Percentiles rank a stretch among this genome's conserved stretches.
Conservation (phyloP, 1,140 invertebrate species). For the Drosophila gunungcola region DNA sequence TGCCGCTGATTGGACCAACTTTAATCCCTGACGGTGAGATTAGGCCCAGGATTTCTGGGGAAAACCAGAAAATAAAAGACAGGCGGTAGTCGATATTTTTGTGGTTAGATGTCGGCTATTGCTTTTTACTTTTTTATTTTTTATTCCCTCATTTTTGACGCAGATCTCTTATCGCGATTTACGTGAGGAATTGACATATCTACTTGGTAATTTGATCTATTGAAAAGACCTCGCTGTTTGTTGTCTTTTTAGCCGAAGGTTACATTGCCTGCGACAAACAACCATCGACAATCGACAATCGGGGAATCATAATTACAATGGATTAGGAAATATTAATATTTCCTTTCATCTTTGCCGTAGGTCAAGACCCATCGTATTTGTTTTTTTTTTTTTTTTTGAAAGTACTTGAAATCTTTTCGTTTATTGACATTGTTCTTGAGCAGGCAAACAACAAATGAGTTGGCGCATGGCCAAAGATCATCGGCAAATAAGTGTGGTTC, state of each 20-base stretch:
- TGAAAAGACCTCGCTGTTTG: conserved; percentile 45
- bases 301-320: conserved; percentile 80
- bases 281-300: conserved; percentile 8
- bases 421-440: conserved; percentile 59
- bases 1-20: conserved; percentile 78
- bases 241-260: conserved; percentile 57
- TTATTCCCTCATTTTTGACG: conserved; percentile 36
- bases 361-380: conserved; percentile 20
- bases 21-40: conserved; percentile 59
- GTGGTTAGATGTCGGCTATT: conserved; percentile 46
- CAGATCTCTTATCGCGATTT: conserved; percentile 72
- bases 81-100: conserved; percentile 58
- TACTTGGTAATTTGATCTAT: conserved; percentile 77
- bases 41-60: conserved; percentile 59
- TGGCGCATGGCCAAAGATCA: conserved; percentile 67
- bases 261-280: conserved; percentile 71
- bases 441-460: conserved; percentile 68
- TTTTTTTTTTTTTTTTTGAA: conserved; percentile 18
- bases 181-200: conserved; percentile 79
- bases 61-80: conserved; percentile 56
- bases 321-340: conserved; percentile 79
- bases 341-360: conserved; percentile 69
- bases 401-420: conserved; percentile 47
- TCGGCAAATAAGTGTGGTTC: conserved; percentile 45
- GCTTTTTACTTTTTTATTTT: conserved; percentile 10